Base-by-base conservation (phyloP, 1,140 invertebrate species). In the Zaprionus camerounensis region DNA sequence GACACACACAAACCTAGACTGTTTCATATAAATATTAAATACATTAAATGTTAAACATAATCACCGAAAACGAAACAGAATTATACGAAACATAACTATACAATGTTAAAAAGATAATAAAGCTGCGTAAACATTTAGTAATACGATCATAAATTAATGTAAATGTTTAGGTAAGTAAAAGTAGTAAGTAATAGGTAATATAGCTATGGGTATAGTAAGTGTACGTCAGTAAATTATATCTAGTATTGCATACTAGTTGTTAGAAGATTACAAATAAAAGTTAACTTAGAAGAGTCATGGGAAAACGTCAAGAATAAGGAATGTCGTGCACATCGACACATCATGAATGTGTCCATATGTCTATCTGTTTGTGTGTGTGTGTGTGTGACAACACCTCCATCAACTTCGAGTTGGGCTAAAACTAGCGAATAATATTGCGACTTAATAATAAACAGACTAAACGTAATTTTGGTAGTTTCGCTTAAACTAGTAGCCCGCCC, bases 381-480 rank as follows among this genome's bases (percentile, higher is more conserved):
- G 51, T 24, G 22, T 51, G 12, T 51, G 22, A 24, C 5, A 53
- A 26, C 24, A 53, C 51, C 13, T 28, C 55, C 26, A 53, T 26
- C 51, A 26, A 31, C 31, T 24, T 61, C 38, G 59, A 57, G n/a
- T 28, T 26, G 38, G 65, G 26, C 59, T 51, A 76, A 62, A 71
- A 56, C 71, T 75, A 81, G 63, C 24, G 57, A 70, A 75, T 65
- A 67, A 67, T 63, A 57, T 71, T 78, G 68, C 83, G 65, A 69
- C 82, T 86, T 83, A 82, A 75, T 44, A 63, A 74, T 83, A 82
- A 53, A 69, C 75, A 51, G 59, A 80, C 74, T 87, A 86, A 86
- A 87, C 56, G 63, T 86, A 86, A 82, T 86, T 86, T 86, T 86
- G 83, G 83, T 86, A 83, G 84, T 86, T 84, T 73, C 51, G 17